These are phyloP conservation scores for Elaphurus davidianus DNA, from an alignment of 2,113 vertebrate species.

Conservation along the genomic window DNA sequence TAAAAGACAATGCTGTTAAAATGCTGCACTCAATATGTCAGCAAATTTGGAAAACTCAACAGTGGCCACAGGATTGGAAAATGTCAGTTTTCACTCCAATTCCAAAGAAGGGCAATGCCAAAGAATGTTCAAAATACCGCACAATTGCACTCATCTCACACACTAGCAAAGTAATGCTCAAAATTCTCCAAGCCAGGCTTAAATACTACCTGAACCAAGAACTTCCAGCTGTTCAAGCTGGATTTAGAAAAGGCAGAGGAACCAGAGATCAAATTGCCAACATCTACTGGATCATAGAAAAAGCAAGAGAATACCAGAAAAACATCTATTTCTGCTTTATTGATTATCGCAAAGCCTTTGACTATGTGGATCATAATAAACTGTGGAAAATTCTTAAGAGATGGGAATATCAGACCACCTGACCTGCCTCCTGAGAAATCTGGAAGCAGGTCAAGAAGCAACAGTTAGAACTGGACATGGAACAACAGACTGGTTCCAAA, in stretches of 20 bases:
- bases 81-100: neutral
- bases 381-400: neutral
- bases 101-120: neutral
- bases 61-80: neutral
- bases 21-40: neutral
- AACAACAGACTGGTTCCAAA: neutral
- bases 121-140: neutral
- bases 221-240: neutral
- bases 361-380: neutral
- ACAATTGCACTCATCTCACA: neutral
- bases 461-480: neutral
- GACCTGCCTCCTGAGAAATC: neutral
- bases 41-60: neutral
- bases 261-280: neutral
- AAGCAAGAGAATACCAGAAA: neutral
- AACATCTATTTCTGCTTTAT: neutral
- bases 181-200: neutral
- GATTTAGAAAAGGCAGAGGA: neutral
- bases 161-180: neutral
- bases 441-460: neutral
- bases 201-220: neutral
- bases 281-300: neutral
- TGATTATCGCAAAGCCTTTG: neutral
- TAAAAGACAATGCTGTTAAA: neutral
- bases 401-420: neutral